Evolutionary conservation across 2,113 vertebrate species (phyloP), one percentile per base, ranked within the genome.

Genomic region (Poecilia latipinna): DNA sequence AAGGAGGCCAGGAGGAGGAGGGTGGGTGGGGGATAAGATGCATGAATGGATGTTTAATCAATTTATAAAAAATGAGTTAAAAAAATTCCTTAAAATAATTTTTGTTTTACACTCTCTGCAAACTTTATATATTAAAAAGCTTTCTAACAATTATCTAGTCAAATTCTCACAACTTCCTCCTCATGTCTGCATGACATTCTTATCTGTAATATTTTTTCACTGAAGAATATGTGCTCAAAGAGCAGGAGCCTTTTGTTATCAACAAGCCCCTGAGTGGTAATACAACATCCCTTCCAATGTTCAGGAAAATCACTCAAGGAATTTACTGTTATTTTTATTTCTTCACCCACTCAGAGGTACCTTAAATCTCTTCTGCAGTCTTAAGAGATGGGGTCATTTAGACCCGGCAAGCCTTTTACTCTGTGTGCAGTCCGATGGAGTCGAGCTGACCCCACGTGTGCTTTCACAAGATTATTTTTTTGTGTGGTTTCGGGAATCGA

Each of bases 281-380:
- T 78, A 78, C 79, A 83, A 82, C 83, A 80, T 78, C 62, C 72
- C 42, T 71, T 82, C 68, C 78, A 85, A 84, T 85, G 78, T 77
- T 70, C 70, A 86, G 77, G 75, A 42, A 33, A 88, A 85, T 84
- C 71, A 79, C 74, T 65, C 33, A 81, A 68, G 42, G 61, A 78
- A 85, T 74, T 67, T 65, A 68, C 54, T 3, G 72, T 12, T 37
- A 3, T 5, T 85, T 86, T 84, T 80, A 83, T 85, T 82, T 75
- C 81, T 85, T 75, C 73, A 67, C 84, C 82, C 83, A 88, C 74
- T 29, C 72, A 68, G 76, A 78, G 70, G 79, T 86, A 80, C 86
- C 78, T 8, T 33, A 33, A 33, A 6, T 33, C 32, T 33, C 32
- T 7, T 33, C 32, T 33, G 32, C 32, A 33, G 32, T 33, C 32